These are phyloP conservation scores for Sebastes cheni DNA, from an alignment of 2,797 vertebrate genomes.

Conservation along the genomic window DNA sequence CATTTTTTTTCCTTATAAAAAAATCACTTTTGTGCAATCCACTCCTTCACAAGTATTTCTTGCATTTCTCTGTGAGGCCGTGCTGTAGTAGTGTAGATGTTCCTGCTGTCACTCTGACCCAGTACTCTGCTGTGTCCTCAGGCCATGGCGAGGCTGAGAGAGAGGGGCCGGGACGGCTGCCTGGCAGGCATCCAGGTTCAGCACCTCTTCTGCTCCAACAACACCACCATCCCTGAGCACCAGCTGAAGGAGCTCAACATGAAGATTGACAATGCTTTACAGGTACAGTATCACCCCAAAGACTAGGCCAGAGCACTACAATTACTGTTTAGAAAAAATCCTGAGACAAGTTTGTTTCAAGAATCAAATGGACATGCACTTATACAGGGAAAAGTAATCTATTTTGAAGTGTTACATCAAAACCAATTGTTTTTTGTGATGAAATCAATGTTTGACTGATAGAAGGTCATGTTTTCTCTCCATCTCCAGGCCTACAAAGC, in stretches of 20 bases:
- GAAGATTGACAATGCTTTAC: constrained; percentile 96
- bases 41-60: background rate
- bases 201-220: constrained; percentile 98
- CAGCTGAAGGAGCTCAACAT: constrained; percentile 96
- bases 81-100: background rate
- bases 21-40: background rate
- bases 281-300: constrained; percentile 77
- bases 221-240: constrained; percentile 93
- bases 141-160: constrained; percentile 92
- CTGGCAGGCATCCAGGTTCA: constrained; percentile 98
- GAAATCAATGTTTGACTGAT: background rate
- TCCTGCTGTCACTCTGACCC: constrained; percentile 31
- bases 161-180: constrained; percentile 91
- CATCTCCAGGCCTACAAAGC: constrained; percentile 90
- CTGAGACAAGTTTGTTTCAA: background rate
- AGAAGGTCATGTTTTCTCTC: background rate
- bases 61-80: constrained; percentile 1
- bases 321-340: background rate
- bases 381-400: background rate
- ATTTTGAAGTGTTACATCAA: background rate
- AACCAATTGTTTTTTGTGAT: background rate
- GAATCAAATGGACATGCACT: background rate
- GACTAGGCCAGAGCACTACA: background rate
- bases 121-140: constrained; percentile 64
- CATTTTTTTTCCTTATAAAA: too few species aligned